These are phyloP conservation scores for Nebria brevicollis DNA, from an alignment of 2,888 invertebrate genomes.

Conservation along the genomic window DNA sequence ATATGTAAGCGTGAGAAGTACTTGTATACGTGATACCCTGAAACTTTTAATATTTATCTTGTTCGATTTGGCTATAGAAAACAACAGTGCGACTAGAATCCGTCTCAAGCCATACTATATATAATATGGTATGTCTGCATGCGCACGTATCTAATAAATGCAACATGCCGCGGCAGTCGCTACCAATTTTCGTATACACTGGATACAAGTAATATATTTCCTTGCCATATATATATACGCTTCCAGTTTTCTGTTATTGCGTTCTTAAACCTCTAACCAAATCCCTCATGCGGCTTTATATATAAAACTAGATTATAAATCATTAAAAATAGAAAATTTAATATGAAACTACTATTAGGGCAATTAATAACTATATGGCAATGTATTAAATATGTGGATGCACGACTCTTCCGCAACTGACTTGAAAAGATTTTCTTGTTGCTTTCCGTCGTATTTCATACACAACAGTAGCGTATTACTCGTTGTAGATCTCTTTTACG, in stretches of 20 bases:
- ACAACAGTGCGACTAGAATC: neutral
- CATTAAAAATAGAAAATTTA: neutral
- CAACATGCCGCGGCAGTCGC: slow-evolving; percentile 31
- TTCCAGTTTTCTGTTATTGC: neutral
- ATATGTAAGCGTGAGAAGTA: neutral
- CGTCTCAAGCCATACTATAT: slow-evolving; percentile 4
- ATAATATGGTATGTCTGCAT: slow-evolving; percentile 22
- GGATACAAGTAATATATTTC: neutral
- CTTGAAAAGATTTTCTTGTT: slow-evolving; percentile 6
- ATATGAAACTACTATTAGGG: too few relatives aligned
- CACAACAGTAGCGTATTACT: neutral
- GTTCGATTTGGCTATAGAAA: slow-evolving; percentile 27
- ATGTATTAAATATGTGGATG: too few relatives aligned
- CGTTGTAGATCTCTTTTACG: neutral
- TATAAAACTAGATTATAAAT: neutral
- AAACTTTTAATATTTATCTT: slow-evolving; percentile 33
- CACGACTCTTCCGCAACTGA: neutral
- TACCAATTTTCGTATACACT: slow-evolving; percentile 22
- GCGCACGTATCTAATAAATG: slow-evolving; percentile 44
- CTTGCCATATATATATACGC: neutral
- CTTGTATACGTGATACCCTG: neutral
- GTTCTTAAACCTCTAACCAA: neutral
- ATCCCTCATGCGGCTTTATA: neutral
- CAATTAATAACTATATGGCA: too few relatives aligned
- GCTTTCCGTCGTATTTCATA: neutral